These are phyloP conservation scores for Rhingia campestris DNA, from an alignment of 2,888 invertebrate species.

Conservation along the genomic window DNA sequence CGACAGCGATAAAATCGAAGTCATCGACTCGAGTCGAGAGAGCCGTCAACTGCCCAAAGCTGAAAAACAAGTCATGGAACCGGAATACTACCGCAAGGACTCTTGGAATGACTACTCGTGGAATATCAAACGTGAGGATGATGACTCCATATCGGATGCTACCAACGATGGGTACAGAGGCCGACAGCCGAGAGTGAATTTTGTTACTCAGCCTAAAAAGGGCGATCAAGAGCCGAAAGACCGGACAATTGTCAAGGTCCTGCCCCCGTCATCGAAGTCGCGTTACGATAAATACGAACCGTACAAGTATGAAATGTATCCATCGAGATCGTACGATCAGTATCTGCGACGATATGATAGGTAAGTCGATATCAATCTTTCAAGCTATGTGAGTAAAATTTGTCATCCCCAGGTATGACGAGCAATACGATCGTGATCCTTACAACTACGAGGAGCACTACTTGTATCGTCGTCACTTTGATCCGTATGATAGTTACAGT, in stretches of 20 bases:
- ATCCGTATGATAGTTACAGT: conserved; percentile 82
- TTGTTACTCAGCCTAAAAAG: conserved; percentile 86
- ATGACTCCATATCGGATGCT: conserved; percentile 84
- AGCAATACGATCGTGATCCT: conserved; percentile 80
- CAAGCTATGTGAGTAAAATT: too few relatives aligned
- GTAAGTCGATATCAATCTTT: conserved; percentile 75
- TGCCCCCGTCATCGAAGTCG: conserved; percentile 74
- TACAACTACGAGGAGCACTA: conserved; percentile 81
- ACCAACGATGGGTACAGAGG: conserved; percentile 84
- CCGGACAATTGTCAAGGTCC: conserved; percentile 74
- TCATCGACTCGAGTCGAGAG: conserved; percentile 61
- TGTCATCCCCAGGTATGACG: conserved; percentile 78
- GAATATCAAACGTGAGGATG: conserved; percentile 80
- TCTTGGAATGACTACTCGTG: conserved; percentile 86
- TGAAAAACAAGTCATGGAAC: conserved; percentile 82
- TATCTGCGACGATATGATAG: conserved; percentile 82
- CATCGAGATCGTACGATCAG: conserved; percentile 81
- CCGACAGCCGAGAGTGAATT: conserved; percentile 87
- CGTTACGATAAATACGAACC: conserved; percentile 74
- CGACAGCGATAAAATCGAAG: conserved; percentile 76
- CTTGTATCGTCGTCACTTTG: conserved; percentile 80
- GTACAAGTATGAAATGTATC: conserved; percentile 79
- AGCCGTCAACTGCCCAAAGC: conserved; percentile 75
- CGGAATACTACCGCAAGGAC: conserved; percentile 85
- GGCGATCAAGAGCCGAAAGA: conserved; percentile 75